These are phyloP conservation scores for Cryptomyrus ogoouensis DNA, from an alignment of 2,113 vertebrate genomes.

Conservation along the genomic window DNA sequence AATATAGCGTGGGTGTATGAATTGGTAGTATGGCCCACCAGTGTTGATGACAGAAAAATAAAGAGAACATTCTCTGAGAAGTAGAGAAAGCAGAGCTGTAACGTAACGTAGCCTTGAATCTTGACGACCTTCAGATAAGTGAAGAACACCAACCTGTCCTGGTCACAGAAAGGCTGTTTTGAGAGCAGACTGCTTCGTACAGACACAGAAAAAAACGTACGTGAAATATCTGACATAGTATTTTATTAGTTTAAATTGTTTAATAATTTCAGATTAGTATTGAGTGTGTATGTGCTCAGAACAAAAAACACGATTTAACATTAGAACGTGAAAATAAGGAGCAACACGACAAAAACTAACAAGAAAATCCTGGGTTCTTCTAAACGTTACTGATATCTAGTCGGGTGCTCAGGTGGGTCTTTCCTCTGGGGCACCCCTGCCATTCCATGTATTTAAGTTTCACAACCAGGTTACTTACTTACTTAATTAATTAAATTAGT, in stretches of 20 bases:
- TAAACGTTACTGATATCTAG: too few species aligned
- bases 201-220: neutral
- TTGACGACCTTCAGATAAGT: neutral
- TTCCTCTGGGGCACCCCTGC: too few species aligned
- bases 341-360: too few species aligned
- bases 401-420: too few species aligned
- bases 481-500: too few species aligned
- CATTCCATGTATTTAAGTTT: too few species aligned
- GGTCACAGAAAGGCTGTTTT: neutral
- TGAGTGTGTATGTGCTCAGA: too few species aligned
- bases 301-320: too few species aligned
- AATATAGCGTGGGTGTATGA: neutral
- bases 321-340: too few species aligned
- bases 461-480: too few species aligned
- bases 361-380: too few species aligned
- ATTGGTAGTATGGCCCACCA: neutral
- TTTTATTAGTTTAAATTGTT: neutral
- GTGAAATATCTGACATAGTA: neutral
- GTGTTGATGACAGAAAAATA: neutral
- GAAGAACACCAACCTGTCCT: neutral
- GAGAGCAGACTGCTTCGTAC: neutral
- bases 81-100: neutral
- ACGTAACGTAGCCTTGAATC: neutral
- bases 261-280: neutral
- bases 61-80: conserved; percentile 2